Conservation (phyloP, 2,797 vertebrate species). For the Cottoperca gobio region DNA sequence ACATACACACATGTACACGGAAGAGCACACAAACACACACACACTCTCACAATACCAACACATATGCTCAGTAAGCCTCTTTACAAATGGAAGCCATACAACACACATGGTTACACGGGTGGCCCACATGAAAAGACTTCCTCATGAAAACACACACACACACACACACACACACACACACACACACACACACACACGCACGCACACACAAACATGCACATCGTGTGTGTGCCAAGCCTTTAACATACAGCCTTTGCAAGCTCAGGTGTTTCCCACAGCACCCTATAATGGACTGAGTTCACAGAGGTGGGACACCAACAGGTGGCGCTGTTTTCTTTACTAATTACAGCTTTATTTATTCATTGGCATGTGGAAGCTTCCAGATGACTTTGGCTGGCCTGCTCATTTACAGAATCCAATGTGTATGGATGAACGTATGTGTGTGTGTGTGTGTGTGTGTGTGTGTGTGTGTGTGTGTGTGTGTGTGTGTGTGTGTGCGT, state of each 20-base stretch:
- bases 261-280: conserved; percentile 75
- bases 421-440: conserved; percentile 26
- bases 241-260: conserved; percentile 56
- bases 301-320: conserved; percentile 77
- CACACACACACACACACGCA: conserved; percentile 14
- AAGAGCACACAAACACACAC: conserved; percentile 52
- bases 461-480: conserved; percentile 24
- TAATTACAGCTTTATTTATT: conserved; percentile 82
- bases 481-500: conserved; percentile 25
- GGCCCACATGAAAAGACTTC: conserved; percentile 53
- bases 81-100: conserved; percentile 74
- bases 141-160: conserved; percentile 6
- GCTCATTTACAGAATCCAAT: conserved; percentile 53
- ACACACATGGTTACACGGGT: conserved; percentile 73
- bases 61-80: conserved; percentile 77
- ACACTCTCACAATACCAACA: conserved; percentile 68
- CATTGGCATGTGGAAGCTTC: conserved; percentile 77
- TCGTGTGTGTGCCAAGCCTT: conserved; percentile 49
- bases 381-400: conserved; percentile 80
- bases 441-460: conserved; percentile 26
- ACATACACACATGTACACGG: conserved; percentile 38
- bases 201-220: conserved; percentile 20
- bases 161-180: conserved; percentile 7
- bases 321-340: conserved; percentile 85
- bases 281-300: conserved; percentile 66